A percentile compares a stretch with the other conserved stretches of the same genome.
Conservation (phyloP, 2,888 invertebrate species). For the Amorpha juglandis region DNA sequence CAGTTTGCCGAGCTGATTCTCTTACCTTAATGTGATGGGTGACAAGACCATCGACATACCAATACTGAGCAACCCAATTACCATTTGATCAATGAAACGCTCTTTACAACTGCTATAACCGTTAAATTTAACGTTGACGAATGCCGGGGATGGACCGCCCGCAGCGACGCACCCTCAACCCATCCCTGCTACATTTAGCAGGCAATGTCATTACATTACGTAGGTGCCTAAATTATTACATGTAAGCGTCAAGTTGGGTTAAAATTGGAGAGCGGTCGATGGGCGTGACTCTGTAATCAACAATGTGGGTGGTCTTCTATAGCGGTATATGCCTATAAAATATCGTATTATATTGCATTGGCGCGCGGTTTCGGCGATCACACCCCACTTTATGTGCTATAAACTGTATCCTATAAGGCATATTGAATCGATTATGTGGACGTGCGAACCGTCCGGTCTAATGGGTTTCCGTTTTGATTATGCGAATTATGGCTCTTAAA, state of each 20-base stretch:
- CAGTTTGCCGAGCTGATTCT: no score
- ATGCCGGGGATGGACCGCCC: conserved; percentile 3
- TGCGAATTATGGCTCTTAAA: conserved; percentile 31
- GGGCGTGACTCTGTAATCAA: conserved; percentile 69
- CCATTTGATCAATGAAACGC: no score
- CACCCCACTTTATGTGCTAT: conserved; percentile 68
- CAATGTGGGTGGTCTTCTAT: conserved; percentile 70
- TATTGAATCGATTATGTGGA: conserved; percentile 31
- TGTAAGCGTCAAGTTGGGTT: conserved; percentile 58
- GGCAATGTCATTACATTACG: conserved; percentile 53
- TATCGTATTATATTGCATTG: conserved; percentile 63
- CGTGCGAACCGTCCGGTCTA: conserved; percentile 18
- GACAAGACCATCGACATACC: no score
- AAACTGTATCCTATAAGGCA: conserved; percentile 45
- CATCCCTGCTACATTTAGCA: conserved; percentile 13
- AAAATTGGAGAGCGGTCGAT: conserved; percentile 68
- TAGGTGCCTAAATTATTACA: conserved; percentile 63
- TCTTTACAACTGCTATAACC: no score
- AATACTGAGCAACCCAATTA: no score
- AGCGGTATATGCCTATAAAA: conserved; percentile 62
- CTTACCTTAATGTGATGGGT: no score
- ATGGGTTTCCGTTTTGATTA: conserved; percentile 29
- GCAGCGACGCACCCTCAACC: conserved; percentile 6
- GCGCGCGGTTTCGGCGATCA: conserved; percentile 55
- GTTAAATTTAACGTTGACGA: background rate